Evolutionary conservation across 2,888 invertebrate species (phyloP), one percentile per base, ranked within the genome.

Genomic region (Euproctis similis): DNA sequence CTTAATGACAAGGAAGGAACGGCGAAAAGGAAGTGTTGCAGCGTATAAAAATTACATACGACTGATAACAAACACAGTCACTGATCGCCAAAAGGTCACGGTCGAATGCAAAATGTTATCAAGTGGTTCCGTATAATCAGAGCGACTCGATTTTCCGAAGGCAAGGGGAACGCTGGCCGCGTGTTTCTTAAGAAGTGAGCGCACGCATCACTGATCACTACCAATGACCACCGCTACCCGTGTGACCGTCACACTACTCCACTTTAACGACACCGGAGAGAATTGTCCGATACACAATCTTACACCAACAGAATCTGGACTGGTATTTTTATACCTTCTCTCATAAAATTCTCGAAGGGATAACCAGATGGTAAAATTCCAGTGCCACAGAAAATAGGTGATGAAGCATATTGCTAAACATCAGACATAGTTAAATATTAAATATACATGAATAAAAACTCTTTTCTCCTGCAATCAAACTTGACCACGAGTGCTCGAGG

Each of bases 181-280:
- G 70, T 61, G 61, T 56, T 71, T 69, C 71, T 55, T 68, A 66
- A 51, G 52, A 53, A 55, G 47, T 49, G 57, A 70, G 8, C 8
- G 5, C 5, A 5, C 68, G 75, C 76, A 56, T 64, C 65, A 59
- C 52, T 70, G 59, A 46, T 48, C 56, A 36, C 47, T 36, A 38
- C 43, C n/a, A n/a, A n/a, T 20, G 13, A 24, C 31, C 36, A 33
- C 39, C 30, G 28, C 30, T 41, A 42, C 35, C 41, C 55, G 58
- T 63, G 65, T 59, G 63, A 69, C 52, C 57, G 69, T 59, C 59
- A 66, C 57, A 66, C 67, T 71, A 67, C 54, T 62, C 70, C 49
- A 69, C 55, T 59, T n/a, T 63, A 53, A 39, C 49, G 4, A 19
- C 46, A 40, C 53, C 53, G 36, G 34, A 46, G 50, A 45, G 45